A percentile compares a stretch with the other conserved stretches of the same genome.
These are phyloP conservation scores for Phrixothrix hirtus DNA, from an alignment of 2,888 invertebrate genomes.

Conservation along the genomic window DNA sequence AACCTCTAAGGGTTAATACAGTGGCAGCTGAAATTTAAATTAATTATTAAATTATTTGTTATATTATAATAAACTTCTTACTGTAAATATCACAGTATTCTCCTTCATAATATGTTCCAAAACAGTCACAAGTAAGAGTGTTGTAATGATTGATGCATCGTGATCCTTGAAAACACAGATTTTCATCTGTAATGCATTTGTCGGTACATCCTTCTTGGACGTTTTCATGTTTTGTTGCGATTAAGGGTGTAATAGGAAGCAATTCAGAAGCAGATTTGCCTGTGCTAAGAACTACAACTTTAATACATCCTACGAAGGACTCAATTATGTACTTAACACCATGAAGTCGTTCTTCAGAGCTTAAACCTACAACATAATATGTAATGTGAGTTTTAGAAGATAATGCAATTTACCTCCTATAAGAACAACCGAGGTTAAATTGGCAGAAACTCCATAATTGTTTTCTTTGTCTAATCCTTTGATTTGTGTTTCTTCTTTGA, in stretches of 20 bases:
- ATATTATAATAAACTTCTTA: too few species aligned
- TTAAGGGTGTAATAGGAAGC: constrained; percentile 77
- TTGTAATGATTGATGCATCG: constrained; percentile 92
- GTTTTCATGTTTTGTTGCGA: constrained; percentile 87
- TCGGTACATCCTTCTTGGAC: constrained; percentile 88
- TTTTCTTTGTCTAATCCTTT: constrained; percentile 82
- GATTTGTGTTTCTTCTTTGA: constrained; percentile 78
- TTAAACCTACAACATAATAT: constrained; percentile 64
- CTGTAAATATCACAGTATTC: constrained; percentile 90
- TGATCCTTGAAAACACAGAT: constrained; percentile 85
- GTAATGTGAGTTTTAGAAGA: neutral
- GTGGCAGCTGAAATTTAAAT: constrained; percentile 82
- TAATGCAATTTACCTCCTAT: constrained; percentile 84
- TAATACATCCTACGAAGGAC: constrained; percentile 90
- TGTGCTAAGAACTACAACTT: constrained; percentile 82
- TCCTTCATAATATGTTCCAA: constrained; percentile 89
- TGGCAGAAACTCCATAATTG: constrained; percentile 84
- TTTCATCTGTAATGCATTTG: constrained; percentile 78
- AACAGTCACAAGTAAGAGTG: constrained; percentile 88
- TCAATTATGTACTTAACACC: constrained; percentile 92
- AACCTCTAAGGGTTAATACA: constrained; percentile 82
- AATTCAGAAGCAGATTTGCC: constrained; percentile 85
- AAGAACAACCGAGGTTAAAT: constrained; percentile 83
- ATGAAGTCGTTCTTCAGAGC: constrained; percentile 84
- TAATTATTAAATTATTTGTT: too few species aligned